These are phyloP conservation scores for Harpagifer antarcticus DNA, from an alignment of 2,797 vertebrate genomes.

Conservation along the genomic window DNA sequence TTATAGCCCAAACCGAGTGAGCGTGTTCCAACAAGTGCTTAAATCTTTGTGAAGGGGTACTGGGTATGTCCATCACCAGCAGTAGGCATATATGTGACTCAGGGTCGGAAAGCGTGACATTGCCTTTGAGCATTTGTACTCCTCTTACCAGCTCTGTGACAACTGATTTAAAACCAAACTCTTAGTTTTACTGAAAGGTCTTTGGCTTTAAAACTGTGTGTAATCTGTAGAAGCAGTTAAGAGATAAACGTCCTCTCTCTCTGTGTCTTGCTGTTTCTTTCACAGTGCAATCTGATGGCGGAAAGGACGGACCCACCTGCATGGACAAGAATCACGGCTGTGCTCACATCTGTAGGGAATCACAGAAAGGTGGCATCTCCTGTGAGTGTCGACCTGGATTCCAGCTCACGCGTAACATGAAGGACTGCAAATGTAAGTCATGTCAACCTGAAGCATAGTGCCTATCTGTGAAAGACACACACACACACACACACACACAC, in stretches of 20 bases:
- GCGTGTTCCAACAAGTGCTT: slow-evolving; percentile 75
- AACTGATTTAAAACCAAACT: slow-evolving; percentile 28
- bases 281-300: slow-evolving; percentile 74
- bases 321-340: slow-evolving; percentile 99
- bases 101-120: slow-evolving; percentile 50
- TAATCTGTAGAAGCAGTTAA: slow-evolving; percentile 19
- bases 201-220: slow-evolving; percentile 10
- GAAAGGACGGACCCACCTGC: slow-evolving; percentile 94
- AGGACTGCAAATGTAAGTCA: slow-evolving; percentile 96
- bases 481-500: slow-evolving; percentile 5
- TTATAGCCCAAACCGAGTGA: slow-evolving; percentile 68
- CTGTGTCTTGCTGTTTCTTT: slow-evolving; percentile 32
- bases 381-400: slow-evolving; percentile 98
- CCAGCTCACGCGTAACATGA: slow-evolving; percentile 96
- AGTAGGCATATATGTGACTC: slow-evolving; percentile 51
- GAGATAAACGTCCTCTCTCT: slow-evolving; percentile 32
- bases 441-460: slow-evolving; percentile 23
- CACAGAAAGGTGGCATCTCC: slow-evolving; percentile 95
- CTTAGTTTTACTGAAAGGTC: slow-evolving; percentile 32
- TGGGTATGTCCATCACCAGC: slow-evolving; percentile 76
- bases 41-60: slow-evolving; percentile 60
- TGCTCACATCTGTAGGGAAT: slow-evolving; percentile 97
- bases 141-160: slow-evolving; percentile 31
- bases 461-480: slow-evolving; percentile 10
- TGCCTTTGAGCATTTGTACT: slow-evolving; percentile 45